Evolutionary conservation across 1,140 invertebrate genomes (phyloP).

Genomic region (Bombus superbus): DNA sequence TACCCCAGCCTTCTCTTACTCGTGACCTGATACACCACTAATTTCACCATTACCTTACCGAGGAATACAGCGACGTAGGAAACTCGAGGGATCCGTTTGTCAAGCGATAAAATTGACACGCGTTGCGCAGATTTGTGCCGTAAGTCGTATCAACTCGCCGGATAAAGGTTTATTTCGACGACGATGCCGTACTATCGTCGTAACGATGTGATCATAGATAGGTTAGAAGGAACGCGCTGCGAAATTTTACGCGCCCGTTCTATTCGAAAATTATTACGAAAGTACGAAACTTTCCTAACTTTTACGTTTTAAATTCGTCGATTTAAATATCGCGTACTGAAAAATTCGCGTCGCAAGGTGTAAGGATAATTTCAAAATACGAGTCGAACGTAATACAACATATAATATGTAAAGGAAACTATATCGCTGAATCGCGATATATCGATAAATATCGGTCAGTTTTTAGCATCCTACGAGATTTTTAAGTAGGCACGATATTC

Average conservation of each 20-base stretch:
- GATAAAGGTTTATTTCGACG: not conserved
- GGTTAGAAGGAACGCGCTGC: too few species aligned
- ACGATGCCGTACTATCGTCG: not conserved
- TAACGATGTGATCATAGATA: too few species aligned
- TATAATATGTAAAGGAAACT: too few species aligned
- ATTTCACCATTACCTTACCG: conserved; percentile 62
- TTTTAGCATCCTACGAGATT: not conserved
- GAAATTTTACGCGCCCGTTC: too few species aligned
- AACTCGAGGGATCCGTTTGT: conserved; percentile 33
- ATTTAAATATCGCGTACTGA: not conserved
- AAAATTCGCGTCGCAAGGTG: not conserved
- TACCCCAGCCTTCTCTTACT: conserved; percentile 28
- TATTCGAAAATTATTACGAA: not conserved
- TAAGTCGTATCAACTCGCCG: not conserved
- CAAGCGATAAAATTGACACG: not conserved
- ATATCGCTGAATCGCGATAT: too few species aligned
- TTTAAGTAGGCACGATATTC: not conserved
- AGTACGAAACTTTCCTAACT: not conserved
- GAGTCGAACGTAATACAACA: not conserved
- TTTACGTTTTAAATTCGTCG: not conserved
- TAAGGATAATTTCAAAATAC: not conserved
- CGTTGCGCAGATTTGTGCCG: not conserved
- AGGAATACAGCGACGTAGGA: conserved; percentile 44
- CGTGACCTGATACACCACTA: conserved; percentile 65
- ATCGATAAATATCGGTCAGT: not conserved